Conservation (phyloP, 2,888 invertebrate species). For the Leptinotarsa tumamoca region DNA sequence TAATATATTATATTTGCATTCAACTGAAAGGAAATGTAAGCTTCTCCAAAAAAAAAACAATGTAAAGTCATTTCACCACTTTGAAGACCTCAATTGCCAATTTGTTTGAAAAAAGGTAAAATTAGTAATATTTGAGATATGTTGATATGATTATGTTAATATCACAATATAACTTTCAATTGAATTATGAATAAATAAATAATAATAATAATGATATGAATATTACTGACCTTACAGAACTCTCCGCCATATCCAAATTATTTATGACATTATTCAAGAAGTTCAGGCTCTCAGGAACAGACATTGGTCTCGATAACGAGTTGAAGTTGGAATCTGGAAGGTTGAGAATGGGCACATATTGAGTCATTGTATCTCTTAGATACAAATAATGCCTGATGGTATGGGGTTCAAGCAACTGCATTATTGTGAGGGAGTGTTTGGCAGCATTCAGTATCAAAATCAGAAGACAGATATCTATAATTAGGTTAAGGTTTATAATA, state of each 20-base stretch:
- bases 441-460: constrained; percentile 96
- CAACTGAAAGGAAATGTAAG: too few species aligned
- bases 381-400: constrained; percentile 94
- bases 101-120: too few species aligned
- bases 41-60: too few species aligned
- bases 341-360: constrained; percentile 82
- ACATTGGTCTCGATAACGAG: constrained; percentile 65
- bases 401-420: constrained; percentile 92
- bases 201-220: neutral
- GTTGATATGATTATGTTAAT: too few species aligned
- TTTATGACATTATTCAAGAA: constrained; percentile 81
- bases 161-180: too few species aligned
- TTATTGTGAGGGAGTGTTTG: constrained; percentile 88
- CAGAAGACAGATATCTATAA: constrained; percentile 84
- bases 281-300: constrained; percentile 75
- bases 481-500: neutral
- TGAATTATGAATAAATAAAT: too few species aligned
- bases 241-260: constrained; percentile 78
- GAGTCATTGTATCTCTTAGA: constrained; percentile 91
- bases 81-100: too few species aligned
- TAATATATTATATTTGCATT: too few species aligned
- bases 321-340: constrained; percentile 64
- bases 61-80: too few species aligned
- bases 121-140: too few species aligned
- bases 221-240: constrained; percentile 67